Percentiles rank a stretch among this genome's conserved stretches.
These are phyloP conservation scores for Paracyclopina nana DNA, from an alignment of 1,140 invertebrate genomes.

Conservation along the genomic window DNA sequence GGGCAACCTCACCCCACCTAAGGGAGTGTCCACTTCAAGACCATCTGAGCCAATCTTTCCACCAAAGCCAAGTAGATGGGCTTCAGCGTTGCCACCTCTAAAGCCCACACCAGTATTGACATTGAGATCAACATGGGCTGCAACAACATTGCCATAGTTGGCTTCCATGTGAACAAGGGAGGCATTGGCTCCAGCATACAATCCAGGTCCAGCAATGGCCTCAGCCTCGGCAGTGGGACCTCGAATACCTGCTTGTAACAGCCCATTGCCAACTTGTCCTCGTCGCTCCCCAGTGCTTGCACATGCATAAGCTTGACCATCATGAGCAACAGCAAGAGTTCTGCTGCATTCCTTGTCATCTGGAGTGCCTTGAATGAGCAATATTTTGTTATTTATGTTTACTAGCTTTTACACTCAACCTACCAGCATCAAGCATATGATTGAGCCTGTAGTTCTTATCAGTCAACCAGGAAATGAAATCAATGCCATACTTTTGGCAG, in stretches of 20 bases:
- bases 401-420: no score
- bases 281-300: background rate
- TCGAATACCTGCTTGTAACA: background rate
- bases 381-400: no score
- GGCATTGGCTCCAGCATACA: background rate
- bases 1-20: no score
- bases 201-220: background rate
- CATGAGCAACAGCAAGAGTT: background rate
- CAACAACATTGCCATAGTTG: background rate
- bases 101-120: background rate
- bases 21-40: background rate
- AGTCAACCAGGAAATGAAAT: no score
- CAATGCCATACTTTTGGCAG: no score
- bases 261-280: background rate
- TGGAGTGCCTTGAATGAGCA: no score
- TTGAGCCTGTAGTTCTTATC: no score
- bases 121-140: background rate
- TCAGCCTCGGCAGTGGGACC: background rate
- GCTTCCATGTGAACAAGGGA: background rate
- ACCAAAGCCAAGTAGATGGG: no score
- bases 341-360: no score
- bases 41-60: background rate
- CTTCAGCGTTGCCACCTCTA: background rate
- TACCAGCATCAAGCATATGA: no score
- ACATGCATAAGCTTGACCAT: no score